Evolutionary conservation across 2,797 vertebrate species (phyloP), one percentile per base, ranked within the genome.

Genomic region (Leptatherina wallacei): DNA sequence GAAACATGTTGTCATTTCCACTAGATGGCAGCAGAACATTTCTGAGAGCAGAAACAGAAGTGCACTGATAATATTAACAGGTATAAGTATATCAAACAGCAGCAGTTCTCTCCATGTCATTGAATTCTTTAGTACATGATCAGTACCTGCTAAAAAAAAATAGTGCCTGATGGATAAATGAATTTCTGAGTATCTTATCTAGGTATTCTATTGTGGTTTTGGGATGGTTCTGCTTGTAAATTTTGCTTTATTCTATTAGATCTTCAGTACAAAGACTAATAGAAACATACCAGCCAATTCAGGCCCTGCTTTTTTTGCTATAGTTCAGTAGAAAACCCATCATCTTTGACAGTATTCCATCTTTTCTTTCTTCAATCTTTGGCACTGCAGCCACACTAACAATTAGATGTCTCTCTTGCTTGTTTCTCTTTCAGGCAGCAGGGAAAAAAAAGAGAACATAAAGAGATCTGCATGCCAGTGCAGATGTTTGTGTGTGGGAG

Each of bases 1-100:
- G 8, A 4, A 6, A 1, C 4, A 13, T 33, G 1, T 9, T 2
- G 18, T 42, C 8, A 8, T 3, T 27, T 6, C 86, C 90, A 84
- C 90, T 81, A 86, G 90, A 78, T 82, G 89, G 90, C 88, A 72
- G 70, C 87, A 92, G 82, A 87, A 89, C 33, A 29, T 63, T 14
- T 77, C 62, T 63, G 42, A 81, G 57, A 49, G 9, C 51, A 57
- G 38, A 35, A 40, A 59, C 40, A 22, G n/a, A 11, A 54, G 42
- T 22, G 47, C 27, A 8, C 24, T 38, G 42, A 81, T 61, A 6
- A 22, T 16, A 47, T 30, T 32, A 57, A 6, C 32, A 44, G 42
- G 7, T 30, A 29, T 12, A 11, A 22, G 2, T 29, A 22, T 13
- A 16, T 32, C 20, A 54, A 24, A 27, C 10, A 13, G 30, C 27